Percentiles rank a stretch among this genome's conserved stretches.
Conservation (phyloP, 2,113 vertebrate genomes). For the Polypterus senegalus region DNA sequence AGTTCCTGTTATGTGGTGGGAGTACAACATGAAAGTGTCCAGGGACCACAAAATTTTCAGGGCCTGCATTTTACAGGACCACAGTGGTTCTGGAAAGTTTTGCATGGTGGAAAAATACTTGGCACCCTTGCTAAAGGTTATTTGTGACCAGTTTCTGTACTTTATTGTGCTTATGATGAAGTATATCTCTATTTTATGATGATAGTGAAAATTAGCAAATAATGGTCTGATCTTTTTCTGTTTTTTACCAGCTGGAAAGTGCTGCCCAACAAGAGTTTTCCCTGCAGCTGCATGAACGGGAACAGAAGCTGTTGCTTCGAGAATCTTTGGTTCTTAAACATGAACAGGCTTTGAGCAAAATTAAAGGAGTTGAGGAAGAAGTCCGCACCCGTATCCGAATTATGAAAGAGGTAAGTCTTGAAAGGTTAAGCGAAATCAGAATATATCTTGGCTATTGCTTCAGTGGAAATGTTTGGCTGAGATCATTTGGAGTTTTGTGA, state of each 20-base stretch:
- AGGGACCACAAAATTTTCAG: too few relatives aligned
- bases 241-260: slow-evolving; percentile 50
- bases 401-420: slow-evolving; percentile 59
- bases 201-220: background rate
- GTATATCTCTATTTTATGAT: background rate
- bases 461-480: too few relatives aligned
- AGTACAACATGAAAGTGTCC: too few relatives aligned
- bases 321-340: slow-evolving; percentile 52
- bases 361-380: slow-evolving; percentile 54
- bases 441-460: too few relatives aligned
- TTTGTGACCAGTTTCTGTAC: background rate
- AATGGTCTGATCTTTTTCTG: background rate
- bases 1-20: too few relatives aligned
- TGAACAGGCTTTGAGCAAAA: slow-evolving; percentile 52
- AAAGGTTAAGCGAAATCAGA: too few relatives aligned
- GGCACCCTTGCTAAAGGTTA: background rate
- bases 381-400: slow-evolving; percentile 43
- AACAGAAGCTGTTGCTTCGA: slow-evolving; percentile 39
- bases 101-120: too few relatives aligned
- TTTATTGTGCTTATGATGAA: background rate
- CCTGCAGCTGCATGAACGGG: slow-evolving; percentile 54
- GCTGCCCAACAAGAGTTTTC: slow-evolving; percentile 56
- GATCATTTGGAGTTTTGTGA: too few relatives aligned
- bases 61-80: too few relatives aligned
- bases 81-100: too few relatives aligned